phyloP scores from a whole-genome alignment of 2,797 vertebrate species.

The Pygocentrus nattereri region DNA sequence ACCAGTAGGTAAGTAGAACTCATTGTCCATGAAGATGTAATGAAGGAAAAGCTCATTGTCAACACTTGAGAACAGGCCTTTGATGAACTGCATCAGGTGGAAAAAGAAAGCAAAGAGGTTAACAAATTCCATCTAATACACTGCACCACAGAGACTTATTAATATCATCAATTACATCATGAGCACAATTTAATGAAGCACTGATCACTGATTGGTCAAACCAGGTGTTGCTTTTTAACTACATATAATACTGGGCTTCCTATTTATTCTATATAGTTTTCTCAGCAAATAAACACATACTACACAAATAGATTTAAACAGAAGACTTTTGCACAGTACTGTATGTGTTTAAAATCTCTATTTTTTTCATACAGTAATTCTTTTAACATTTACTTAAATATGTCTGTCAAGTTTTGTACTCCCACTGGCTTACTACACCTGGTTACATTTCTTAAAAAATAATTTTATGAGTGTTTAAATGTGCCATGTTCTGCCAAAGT shows the following conservation, averaged over 20 bases:
- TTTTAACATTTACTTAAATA: not conserved
- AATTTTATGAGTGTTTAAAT: not conserved
- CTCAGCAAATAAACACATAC: too few species aligned
- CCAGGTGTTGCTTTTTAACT: too few species aligned
- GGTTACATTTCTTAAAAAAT: not conserved
- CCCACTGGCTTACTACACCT: not conserved
- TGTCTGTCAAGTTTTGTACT: too few species aligned
- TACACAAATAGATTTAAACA: too few species aligned
- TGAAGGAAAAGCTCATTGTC: slow-evolving; percentile 88
- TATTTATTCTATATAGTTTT: too few species aligned
- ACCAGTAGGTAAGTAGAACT: slow-evolving; percentile 91
- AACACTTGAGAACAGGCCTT: slow-evolving; percentile 78
- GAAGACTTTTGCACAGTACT: too few species aligned
- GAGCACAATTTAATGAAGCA: too few species aligned
- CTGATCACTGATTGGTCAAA: too few species aligned
- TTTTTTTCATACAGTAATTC: too few species aligned
- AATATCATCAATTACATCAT: too few species aligned
- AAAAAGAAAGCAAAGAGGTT: not conserved
- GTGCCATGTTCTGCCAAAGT: not conserved
- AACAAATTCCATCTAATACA: slow-evolving; percentile 19
- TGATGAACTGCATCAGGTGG: slow-evolving; percentile 76
- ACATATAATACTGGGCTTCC: too few species aligned
- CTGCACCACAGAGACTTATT: too few species aligned
- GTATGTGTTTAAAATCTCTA: not conserved
- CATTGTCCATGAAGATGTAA: slow-evolving; percentile 97